Evolutionary conservation across 2,113 vertebrate genomes (phyloP).

Genomic region (Leiothrix lutea): DNA sequence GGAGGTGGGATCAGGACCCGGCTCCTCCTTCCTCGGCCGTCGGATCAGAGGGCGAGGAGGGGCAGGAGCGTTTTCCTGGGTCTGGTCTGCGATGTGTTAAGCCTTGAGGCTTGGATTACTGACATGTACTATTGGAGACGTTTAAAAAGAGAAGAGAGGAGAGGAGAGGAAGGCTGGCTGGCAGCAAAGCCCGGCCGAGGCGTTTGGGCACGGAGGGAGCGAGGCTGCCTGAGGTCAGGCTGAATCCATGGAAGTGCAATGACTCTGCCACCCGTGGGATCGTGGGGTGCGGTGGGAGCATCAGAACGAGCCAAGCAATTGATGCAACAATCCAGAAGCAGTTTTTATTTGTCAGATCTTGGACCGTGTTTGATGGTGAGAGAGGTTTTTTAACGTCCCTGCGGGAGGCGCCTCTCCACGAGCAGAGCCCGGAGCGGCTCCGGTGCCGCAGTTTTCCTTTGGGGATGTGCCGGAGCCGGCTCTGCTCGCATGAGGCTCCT

Average conservation of each 20-base stretch:
- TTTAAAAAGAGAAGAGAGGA: neutral
- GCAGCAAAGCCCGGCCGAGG: neutral
- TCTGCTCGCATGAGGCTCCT: rapidly evolving
- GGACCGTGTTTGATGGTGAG: slow-evolving; percentile 16
- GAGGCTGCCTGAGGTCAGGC: neutral
- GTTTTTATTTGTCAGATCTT: neutral
- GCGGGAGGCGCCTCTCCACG: rapidly evolving
- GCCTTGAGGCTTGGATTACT: slow-evolving; percentile 34
- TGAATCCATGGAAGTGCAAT: neutral
- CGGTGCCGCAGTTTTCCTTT: neutral
- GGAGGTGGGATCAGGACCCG: neutral
- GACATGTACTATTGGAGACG: neutral
- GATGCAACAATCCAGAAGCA: neutral
- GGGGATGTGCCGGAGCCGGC: neutral
- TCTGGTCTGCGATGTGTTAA: neutral
- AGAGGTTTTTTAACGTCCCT: neutral
- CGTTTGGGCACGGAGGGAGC: neutral
- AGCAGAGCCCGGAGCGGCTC: neutral
- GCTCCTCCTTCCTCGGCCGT: neutral
- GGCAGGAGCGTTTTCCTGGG: neutral
- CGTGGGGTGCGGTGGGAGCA: neutral
- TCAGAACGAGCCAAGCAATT: neutral
- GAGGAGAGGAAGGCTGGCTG: neutral
- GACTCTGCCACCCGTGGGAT: neutral
- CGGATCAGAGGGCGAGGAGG: neutral